Percentiles rank a stretch among this genome's conserved stretches.
These are phyloP conservation scores for Diadegma fenestrale DNA, from an alignment of 2,888 invertebrate species.

Conservation along the genomic window DNA sequence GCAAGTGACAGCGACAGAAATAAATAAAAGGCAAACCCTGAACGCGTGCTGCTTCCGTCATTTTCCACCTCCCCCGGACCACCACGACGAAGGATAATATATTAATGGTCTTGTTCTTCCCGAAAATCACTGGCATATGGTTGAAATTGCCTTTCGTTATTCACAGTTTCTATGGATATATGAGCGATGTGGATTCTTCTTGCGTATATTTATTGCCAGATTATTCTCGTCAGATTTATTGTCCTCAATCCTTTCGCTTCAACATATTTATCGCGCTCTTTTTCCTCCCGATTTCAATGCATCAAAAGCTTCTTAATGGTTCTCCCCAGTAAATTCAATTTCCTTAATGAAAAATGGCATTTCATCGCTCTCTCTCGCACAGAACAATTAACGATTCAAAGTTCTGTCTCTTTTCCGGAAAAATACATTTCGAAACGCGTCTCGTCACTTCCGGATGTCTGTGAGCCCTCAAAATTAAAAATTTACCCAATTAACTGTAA, in stretches of 20 bases:
- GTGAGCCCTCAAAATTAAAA: no score
- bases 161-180: conserved; percentile 2
- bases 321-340: background rate
- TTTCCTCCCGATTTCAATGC: background rate
- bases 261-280: conserved; percentile 19
- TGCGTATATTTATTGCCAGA: conserved; percentile 48
- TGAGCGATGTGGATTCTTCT: background rate
- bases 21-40: background rate
- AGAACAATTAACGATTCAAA: no score
- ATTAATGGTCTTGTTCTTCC: conserved; percentile 64
- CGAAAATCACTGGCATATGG: conserved; percentile 50
- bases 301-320: background rate
- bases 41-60: conserved; percentile 59
- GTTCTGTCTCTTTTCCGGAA: no score
- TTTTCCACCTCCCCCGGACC: conserved; percentile 27
- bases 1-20: background rate
- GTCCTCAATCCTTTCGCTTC: background rate
- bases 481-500: no score
- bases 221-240: conserved; percentile 21
- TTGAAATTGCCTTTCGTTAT: conserved; percentile 23
- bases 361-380: background rate
- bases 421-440: no score
- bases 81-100: conserved; percentile 54
- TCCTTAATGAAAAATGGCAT: background rate
- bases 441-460: no score